Evolutionary conservation across 2,113 vertebrate genomes (phyloP), one percentile per base, ranked within the genome.

Genomic region (Platichthys stellatus): DNA sequence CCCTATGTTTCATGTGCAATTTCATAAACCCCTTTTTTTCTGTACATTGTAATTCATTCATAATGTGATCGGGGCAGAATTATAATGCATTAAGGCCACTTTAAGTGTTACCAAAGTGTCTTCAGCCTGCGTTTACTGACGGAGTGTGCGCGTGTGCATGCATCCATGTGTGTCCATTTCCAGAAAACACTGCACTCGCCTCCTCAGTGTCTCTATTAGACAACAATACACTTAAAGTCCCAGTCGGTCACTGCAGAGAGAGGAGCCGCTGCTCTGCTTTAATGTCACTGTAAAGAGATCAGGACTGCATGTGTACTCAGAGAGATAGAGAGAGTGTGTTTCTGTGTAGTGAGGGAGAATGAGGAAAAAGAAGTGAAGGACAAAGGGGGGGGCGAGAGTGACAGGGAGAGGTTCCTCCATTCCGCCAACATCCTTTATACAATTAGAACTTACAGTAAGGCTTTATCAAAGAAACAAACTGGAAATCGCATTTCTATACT

Each of bases 381-480:
- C 83, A 62, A 47, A 62, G 24, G 24, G 24, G 24, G 24, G 74
- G 81, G 53, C 59, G 10, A 75, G 35, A 63, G 64, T 69, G 59
- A 74, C 56, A 78, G 66, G 35, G 21, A 63, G 56, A 72, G 78
- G 71, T 12, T 40, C 78, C 58, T 69, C 31, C 54, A 62, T 85
- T 82, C 87, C 85, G 35, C 78, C 43, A 82, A 77, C 64, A 47
- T 90, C 68, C 73, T 89, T 90, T 82, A 92, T 87, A 61, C 70
- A 83, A 92, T 91, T 91, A 91, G 71, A 86, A 85, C 57, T 90
- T 92, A 91, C 88, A 82, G 90, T 91, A 89, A 92, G 62, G 66
- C 62, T 82, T 77, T 56, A 62, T 86, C 70, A 73, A 78, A 71
- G 67, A 78, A 85, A 74, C 69, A 66, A 78, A 80, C 84, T 76